Evolutionary conservation across 2,888 invertebrate species (phyloP), one percentile per base, ranked within the genome.

Genomic region (Sympetrum striolatum): DNA sequence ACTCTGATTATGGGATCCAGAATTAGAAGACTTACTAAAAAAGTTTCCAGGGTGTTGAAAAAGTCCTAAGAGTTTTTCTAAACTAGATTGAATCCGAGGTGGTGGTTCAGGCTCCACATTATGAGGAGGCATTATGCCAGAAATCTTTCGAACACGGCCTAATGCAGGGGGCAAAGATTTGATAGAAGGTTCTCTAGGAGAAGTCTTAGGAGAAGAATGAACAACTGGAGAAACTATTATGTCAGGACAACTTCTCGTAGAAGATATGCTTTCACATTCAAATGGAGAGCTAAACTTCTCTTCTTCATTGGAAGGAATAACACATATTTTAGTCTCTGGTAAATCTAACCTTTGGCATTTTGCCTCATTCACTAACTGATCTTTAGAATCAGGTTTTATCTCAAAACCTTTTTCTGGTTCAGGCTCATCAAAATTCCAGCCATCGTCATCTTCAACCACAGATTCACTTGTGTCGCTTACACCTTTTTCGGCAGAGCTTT

Each of bases 1-100:
- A 82, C 53, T 82, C 10, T 60, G 58, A 22, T 58, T 37, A 22
- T 60, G 60, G 0, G n/a, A 22, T 10, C 53, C 31, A 58, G 53
- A 58, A 0, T 58, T 25, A 12, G n/a, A 60, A 0, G 90, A 53
- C 80, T 91, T 91, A 37, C 81, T 91, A 81, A 91, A 91, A 60
- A 91, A 91, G 81, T 90, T 91, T 18, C 91, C 82, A 18, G 96
- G 96, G 93, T 96, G 95, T 91, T 96, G 96, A 93, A 96, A 96
- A 2, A 96, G 92, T 44, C 96, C 96, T 0, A 96, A 92, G 3
- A 96, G 93, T 92, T 96, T 96, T 91, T 96, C 96, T 90, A 96
- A 94, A 92, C 96, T 95, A 12, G 96, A 95, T 0, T 96, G 95
- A 25, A 94, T 94, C 94, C 2, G 93, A 93, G 91, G 93, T 93